Percentiles rank a stretch among this genome's conserved stretches.
phyloP scores from a whole-genome alignment of 1,140 invertebrate genomes.

The Diachasma alloeum region DNA sequence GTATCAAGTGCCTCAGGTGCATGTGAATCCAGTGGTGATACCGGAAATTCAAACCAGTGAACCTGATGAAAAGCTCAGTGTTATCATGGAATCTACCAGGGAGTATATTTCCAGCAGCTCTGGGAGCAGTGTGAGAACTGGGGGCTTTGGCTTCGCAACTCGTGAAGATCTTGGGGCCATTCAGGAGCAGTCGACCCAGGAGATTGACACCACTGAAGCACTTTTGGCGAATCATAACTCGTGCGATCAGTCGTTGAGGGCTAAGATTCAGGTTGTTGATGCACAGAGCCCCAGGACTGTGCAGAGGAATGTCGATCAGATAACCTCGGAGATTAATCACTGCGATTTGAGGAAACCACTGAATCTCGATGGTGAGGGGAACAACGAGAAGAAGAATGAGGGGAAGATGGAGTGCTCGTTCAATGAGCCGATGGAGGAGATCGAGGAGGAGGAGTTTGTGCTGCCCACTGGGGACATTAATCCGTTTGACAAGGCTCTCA shows the following conservation, averaged over 20 bases:
- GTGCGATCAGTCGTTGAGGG: constrained; percentile 56
- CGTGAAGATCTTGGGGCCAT: constrained; percentile 51
- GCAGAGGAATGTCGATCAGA: constrained; percentile 61
- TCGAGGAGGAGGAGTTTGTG: constrained; percentile 52
- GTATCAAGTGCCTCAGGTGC: constrained; percentile 32
- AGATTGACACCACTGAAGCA: constrained; percentile 30
- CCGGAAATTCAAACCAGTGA: constrained; percentile 27
- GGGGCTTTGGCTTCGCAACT: constrained; percentile 47
- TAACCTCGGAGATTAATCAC: constrained; percentile 61
- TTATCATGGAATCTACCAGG: constrained; percentile 56
- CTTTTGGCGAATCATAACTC: constrained; percentile 39
- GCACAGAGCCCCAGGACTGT: constrained; percentile 62
- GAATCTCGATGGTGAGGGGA: constrained; percentile 48
- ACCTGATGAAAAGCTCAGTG: constrained; percentile 53
- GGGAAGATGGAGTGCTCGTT: constrained; percentile 55
- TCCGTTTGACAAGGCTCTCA: constrained; percentile 65
- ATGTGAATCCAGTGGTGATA: constrained; percentile 1
- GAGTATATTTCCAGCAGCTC: constrained; percentile 59
- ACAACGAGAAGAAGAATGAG: constrained; percentile 36
- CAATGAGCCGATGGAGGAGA: constrained; percentile 56
- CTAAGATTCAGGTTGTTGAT: constrained; percentile 59
- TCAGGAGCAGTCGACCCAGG: constrained; percentile 46
- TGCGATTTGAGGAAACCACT: constrained; percentile 58
- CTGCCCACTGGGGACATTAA: constrained; percentile 58
- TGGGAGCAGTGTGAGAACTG: constrained; percentile 45